These are phyloP conservation scores for Agrypnus murinus DNA, from an alignment of 2,888 invertebrate genomes.

Conservation along the genomic window DNA sequence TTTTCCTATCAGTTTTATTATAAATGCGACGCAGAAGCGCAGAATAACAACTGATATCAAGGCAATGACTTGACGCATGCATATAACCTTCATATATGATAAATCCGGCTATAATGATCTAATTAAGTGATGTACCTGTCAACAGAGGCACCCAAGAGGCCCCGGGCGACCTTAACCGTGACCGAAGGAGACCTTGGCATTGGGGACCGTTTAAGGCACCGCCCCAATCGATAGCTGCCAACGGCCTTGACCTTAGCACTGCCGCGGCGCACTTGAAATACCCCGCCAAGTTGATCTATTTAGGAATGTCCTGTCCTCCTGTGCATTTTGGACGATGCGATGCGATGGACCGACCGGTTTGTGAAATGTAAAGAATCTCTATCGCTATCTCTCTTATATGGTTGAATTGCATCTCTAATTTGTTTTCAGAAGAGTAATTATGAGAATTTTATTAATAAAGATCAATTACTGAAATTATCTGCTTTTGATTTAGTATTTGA, in stretches of 20 bases:
- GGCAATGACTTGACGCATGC: slow-evolving; percentile 24
- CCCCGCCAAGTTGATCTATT: slow-evolving; percentile 50
- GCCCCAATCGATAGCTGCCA: slow-evolving; percentile 60
- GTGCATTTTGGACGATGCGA: slow-evolving; percentile 1
- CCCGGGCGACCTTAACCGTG: slow-evolving; percentile 61
- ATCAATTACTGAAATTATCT: no score
- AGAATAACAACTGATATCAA: slow-evolving; percentile 32
- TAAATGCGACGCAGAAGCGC: slow-evolving; percentile 26
- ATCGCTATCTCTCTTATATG: no score
- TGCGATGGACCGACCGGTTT: no score
- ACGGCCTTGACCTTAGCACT: slow-evolving; percentile 62
- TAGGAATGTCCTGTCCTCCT: slow-evolving; percentile 26
- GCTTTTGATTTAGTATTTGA: slow-evolving; percentile 16
- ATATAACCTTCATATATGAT: slow-evolving; percentile 27
- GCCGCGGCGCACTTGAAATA: slow-evolving; percentile 55
- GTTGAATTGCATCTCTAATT: no score
- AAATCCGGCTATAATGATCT: slow-evolving; percentile 23
- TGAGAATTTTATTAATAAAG: no score
- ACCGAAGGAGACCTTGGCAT: slow-evolving; percentile 60
- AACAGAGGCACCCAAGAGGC: slow-evolving; percentile 31
- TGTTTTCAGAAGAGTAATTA: no score
- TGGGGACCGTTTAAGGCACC: slow-evolving; percentile 52
- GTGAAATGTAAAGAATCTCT: slow-evolving; percentile 9
- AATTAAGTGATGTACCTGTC: slow-evolving; percentile 33
- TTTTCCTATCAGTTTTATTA: slow-evolving; percentile 12